Conservation (phyloP, 1,140 invertebrate genomes). For the Aphaenogaster ashmeadi region DNA sequence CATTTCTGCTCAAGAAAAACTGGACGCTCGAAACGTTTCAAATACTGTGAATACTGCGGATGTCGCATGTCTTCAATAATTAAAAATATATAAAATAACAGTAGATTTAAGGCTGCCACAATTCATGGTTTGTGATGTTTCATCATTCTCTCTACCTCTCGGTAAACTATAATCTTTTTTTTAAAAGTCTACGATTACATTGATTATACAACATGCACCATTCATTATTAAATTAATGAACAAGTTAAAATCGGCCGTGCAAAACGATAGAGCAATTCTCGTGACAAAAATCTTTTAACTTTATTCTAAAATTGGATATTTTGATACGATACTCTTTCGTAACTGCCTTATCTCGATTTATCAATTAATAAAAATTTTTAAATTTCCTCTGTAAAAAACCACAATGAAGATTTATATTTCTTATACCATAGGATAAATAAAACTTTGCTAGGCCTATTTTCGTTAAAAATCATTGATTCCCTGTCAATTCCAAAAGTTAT, state of each 20-base stretch:
- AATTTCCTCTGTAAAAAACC: constrained; percentile 39
- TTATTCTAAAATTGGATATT: constrained; percentile 35
- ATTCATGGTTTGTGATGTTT: constrained; percentile 78
- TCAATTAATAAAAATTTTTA: constrained; percentile 42
- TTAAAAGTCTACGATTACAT: constrained; percentile 49
- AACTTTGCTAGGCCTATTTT: constrained; percentile 68
- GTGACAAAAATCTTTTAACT: constrained; percentile 24
- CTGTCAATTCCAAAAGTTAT: constrained; percentile 26
- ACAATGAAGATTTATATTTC: constrained; percentile 39
- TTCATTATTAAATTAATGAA: constrained; percentile 58
- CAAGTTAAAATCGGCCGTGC: constrained; percentile 2
- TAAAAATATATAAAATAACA: constrained; percentile 68
- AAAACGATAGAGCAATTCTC: constrained; percentile 11
- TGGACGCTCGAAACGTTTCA: constrained; percentile 66
- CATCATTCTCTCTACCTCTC: constrained; percentile 60
- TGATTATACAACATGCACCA: constrained; percentile 27
- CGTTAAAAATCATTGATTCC: constrained; percentile 64
- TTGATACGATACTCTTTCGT: constrained; percentile 20
- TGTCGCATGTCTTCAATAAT: constrained; percentile 71
- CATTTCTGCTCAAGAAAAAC: constrained; percentile 25
- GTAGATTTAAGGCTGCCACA: constrained; percentile 78
- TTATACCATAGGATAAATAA: constrained; percentile 19
- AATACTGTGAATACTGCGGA: constrained; percentile 77
- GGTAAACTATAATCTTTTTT: constrained; percentile 42
- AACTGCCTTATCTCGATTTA: constrained; percentile 27